phyloP scores from a whole-genome alignment of 2,888 invertebrate species.

The Muschampia plurimacula region DNA sequence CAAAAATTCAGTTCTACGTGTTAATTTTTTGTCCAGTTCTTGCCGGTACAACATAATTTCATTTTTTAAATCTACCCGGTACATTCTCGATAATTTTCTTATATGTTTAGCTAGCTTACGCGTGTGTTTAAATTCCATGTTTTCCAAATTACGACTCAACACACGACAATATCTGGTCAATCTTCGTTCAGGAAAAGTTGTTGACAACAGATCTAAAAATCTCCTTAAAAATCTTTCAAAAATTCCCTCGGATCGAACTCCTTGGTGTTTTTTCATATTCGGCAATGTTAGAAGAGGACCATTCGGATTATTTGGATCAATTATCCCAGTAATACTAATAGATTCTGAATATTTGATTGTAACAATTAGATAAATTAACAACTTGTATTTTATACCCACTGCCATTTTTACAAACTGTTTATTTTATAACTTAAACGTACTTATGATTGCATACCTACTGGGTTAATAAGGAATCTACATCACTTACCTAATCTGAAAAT shows the following conservation, averaged over 20 bases:
- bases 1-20: constrained; percentile 54
- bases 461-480: neutral
- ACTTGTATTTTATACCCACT: neutral
- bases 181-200: constrained; percentile 52
- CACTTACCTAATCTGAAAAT: neutral
- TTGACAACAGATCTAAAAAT: constrained; percentile 55
- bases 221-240: constrained; percentile 62
- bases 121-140: constrained; percentile 51
- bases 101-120: constrained; percentile 54
- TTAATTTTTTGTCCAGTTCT: constrained; percentile 49
- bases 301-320: constrained; percentile 32
- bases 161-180: constrained; percentile 54
- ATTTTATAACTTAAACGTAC: neutral
- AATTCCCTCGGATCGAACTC: constrained; percentile 50
- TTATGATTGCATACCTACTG: neutral
- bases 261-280: constrained; percentile 20
- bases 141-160: constrained; percentile 51
- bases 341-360: constrained; percentile 11
- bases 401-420: constrained; percentile 1
- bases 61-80: constrained; percentile 52
- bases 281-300: constrained; percentile 33
- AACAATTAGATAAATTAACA: constrained; percentile 16
- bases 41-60: constrained; percentile 51
- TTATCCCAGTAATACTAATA: constrained; percentile 39
- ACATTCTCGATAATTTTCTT: constrained; percentile 51